phyloP scores from a whole-genome alignment of 2,888 invertebrate species.

The Helicoverpa assulta region DNA sequence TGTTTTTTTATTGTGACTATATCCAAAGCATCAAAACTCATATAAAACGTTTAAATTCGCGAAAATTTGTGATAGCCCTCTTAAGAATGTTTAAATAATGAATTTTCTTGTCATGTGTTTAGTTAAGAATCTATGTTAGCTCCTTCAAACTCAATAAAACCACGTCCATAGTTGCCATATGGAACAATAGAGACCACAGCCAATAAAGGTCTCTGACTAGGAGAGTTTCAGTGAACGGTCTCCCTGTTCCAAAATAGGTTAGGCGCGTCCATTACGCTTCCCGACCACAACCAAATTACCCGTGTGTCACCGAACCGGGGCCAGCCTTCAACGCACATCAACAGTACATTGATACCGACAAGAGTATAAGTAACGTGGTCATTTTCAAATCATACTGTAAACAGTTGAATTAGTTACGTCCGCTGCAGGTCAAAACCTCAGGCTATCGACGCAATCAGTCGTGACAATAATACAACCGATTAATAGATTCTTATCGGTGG shows the following conservation, averaged over 20 bases:
- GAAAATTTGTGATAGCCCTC: too few species aligned
- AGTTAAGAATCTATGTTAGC: too few species aligned
- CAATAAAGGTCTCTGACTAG: background rate
- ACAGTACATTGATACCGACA: conserved; percentile 49
- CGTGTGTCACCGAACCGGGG: conserved; percentile 6
- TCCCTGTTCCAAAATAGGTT: conserved; percentile 1
- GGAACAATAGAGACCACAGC: background rate
- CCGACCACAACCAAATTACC: conserved; percentile 1
- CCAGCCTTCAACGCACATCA: conserved; percentile 29
- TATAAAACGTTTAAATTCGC: too few species aligned
- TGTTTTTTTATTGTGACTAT: too few species aligned
- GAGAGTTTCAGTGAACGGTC: background rate
- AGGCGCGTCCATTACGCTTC: background rate
- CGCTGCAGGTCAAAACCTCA: conserved; percentile 54
- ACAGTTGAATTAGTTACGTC: conserved; percentile 48
- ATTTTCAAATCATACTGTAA: conserved; percentile 50
- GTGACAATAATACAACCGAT: conserved; percentile 33
- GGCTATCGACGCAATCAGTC: conserved; percentile 37
- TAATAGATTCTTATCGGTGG: conserved; percentile 17
- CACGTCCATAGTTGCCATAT: background rate
- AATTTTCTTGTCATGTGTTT: conserved; percentile 10
- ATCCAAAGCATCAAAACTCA: too few species aligned
- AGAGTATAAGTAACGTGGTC: conserved; percentile 23
- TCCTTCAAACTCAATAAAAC: background rate
- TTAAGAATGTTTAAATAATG: conserved; percentile 4